A percentile compares a stretch with the other conserved stretches of the same genome.
phyloP scores from a whole-genome alignment of 1,140 invertebrate species.

The Drosophila quadrilineata region DNA sequence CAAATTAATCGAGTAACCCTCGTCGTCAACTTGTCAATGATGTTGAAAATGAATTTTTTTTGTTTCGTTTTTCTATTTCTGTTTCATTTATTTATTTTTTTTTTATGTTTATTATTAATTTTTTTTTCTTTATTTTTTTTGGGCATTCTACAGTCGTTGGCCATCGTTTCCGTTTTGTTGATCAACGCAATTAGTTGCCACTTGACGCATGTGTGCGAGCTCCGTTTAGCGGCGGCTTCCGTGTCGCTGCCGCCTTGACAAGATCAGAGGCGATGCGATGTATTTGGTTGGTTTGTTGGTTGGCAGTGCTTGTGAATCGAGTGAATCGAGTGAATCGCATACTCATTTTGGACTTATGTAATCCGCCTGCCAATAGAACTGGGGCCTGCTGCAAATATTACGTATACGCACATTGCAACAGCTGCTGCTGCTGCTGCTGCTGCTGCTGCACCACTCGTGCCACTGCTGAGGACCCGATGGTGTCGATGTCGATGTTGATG shows the following conservation, averaged over 20 bases:
- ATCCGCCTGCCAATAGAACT: slow-evolving; percentile 35
- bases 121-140: background rate
- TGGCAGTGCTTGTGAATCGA: too few relatives aligned
- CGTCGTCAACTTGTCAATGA: too few relatives aligned
- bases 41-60: too few relatives aligned
- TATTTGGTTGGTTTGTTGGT: too few relatives aligned
- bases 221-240: slow-evolving; percentile 13
- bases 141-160: slow-evolving; percentile 39
- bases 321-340: too few relatives aligned
- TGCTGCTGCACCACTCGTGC: too few relatives aligned
- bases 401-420: slow-evolving; percentile 71
- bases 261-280: slow-evolving; percentile 16
- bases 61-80: too few relatives aligned
- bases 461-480: too few relatives aligned
- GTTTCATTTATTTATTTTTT: too few relatives aligned
- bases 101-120: too few relatives aligned
- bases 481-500: background rate
- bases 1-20: slow-evolving; percentile 8
- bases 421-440: slow-evolving; percentile 6
- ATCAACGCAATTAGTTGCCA: slow-evolving; percentile 62
- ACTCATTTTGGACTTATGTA: slow-evolving; percentile 18
- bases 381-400: slow-evolving; percentile 51
- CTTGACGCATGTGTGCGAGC: slow-evolving; percentile 47
- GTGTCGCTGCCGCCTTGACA: slow-evolving; percentile 17
- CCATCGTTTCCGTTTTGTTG: slow-evolving; percentile 51